Evolutionary conservation across 1,140 invertebrate species (phyloP).

Genomic region (Spodoptera frugiperda): DNA sequence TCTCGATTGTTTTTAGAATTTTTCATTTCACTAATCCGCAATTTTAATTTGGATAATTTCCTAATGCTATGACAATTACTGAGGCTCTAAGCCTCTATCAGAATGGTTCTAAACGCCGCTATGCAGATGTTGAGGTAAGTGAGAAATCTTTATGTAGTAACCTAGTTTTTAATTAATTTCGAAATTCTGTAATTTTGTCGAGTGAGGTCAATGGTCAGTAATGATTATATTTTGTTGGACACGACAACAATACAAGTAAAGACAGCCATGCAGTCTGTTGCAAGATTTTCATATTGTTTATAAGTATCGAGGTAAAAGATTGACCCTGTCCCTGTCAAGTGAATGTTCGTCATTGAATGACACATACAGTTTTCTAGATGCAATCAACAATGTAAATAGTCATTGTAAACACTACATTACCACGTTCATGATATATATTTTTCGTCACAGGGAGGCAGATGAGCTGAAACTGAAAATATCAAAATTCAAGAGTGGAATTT

Average conservation of each 20-base stretch:
- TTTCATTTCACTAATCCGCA: slow-evolving; percentile 62
- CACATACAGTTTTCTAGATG: slow-evolving; percentile 12
- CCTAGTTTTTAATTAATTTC: slow-evolving; percentile 49
- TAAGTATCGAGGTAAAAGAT: not conserved
- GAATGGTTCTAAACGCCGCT: slow-evolving; percentile 90
- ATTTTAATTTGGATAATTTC: slow-evolving; percentile 67
- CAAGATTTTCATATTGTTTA: not conserved
- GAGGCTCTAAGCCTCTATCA: slow-evolving; percentile 83
- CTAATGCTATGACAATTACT: slow-evolving; percentile 80
- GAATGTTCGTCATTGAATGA: slow-evolving; percentile 30
- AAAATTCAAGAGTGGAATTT: slow-evolving; percentile 87
- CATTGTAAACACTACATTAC: not conserved
- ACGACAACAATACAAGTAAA: not conserved
- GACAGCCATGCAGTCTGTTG: not conserved
- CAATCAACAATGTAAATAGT: not conserved
- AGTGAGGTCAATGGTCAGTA: slow-evolving; percentile 14
- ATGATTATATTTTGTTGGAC: not conserved
- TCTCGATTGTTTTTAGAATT: slow-evolving; percentile 77
- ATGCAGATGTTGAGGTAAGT: slow-evolving; percentile 90
- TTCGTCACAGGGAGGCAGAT: slow-evolving; percentile 88
- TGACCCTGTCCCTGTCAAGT: slow-evolving; percentile 15
- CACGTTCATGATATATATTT: slow-evolving; percentile 9
- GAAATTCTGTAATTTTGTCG: slow-evolving; percentile 50
- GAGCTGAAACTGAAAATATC: slow-evolving; percentile 90
- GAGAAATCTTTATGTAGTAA: slow-evolving; percentile 44